Base-by-base conservation (phyloP, 2,113 vertebrate species). In the Osmerus eperlanus region DNA sequence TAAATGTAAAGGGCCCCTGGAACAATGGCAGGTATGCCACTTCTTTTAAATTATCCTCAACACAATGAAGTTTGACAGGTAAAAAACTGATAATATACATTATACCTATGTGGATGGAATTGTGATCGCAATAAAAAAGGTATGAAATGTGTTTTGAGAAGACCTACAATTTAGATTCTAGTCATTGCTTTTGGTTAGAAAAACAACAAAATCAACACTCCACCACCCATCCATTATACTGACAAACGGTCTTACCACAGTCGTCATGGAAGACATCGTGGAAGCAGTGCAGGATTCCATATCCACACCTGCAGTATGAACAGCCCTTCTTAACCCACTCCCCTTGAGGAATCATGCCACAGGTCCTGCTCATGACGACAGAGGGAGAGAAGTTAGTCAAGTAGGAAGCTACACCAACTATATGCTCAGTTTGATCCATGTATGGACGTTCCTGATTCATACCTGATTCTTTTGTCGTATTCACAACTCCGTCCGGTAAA, bases 401-500 rank as follows among this genome's bases (percentile, higher is more conserved):
- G 55, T 16, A 5, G n/a, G n/a, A 56, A 18, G 55, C n/a, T 5
- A 56, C 55, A 56, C 3, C 15, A 19, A 19, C 15, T 56, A 18
- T 18, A 56, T 18, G n/a, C 55, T 56, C 16, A 56, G 15, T 56
- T 18, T 56, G 28, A 51, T 47, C 13, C 15, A 7, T 28, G 25
- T 1, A 56, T 3, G 5, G 41, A 47, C 9, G 41, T 47, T 12
- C 41, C 9, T 15, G 3, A 32, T 29, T 3, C 16, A 79, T 65
- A 92, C 88, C 78, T 91, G 66, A 83, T 54, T 3, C 59, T 41
- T 52, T 91, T 89, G 65, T 94, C 82, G 16, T 86, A 85, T 82
- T 94, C 87, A 51, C 85, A 93, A 32, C 81, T 82, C 71, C 87
- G 84, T 2, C 89, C 88, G 0, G 78, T 90, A 76, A 93, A 94